These are phyloP conservation scores for Channa striata DNA, from an alignment of 2,797 vertebrate genomes.

Conservation along the genomic window DNA sequence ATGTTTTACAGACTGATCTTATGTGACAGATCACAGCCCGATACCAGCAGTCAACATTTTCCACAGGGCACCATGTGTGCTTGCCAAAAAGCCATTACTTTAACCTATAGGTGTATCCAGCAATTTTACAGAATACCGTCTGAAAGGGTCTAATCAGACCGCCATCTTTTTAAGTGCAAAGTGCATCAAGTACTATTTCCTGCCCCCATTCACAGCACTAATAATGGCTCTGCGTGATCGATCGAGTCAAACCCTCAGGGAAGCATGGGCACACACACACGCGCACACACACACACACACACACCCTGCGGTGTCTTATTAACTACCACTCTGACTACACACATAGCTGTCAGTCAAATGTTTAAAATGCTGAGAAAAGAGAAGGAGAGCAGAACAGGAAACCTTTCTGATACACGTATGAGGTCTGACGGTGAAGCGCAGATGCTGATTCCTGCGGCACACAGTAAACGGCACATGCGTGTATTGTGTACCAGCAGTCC, in stretches of 20 bases:
- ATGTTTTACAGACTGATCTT: background rate
- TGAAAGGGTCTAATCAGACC: conserved; percentile 52
- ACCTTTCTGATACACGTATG: too few species aligned
- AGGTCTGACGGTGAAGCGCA: too few species aligned
- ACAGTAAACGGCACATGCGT: too few species aligned
- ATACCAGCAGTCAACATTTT: background rate
- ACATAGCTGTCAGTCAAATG: conserved; percentile 49
- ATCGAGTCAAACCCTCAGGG: conserved; percentile 39
- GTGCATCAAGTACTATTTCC: conserved; percentile 56
- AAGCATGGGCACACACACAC: conserved; percentile 5
- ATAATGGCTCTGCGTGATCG: conserved; percentile 61
- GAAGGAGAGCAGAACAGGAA: too few species aligned
- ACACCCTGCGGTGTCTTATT: conserved; percentile 32
- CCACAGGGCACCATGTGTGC: conserved; percentile 19
- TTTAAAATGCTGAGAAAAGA: conserved; percentile 20
- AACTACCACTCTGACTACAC: conserved; percentile 40
- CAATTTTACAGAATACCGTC: conserved; percentile 26
- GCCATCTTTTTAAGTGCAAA: conserved; percentile 53
- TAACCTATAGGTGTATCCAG: conserved; percentile 10
- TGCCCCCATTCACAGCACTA: conserved; percentile 18
- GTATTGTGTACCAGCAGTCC: too few species aligned
- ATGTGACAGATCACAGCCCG: background rate
- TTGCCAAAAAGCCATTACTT: conserved; percentile 39
- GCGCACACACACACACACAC: conserved; percentile 16
- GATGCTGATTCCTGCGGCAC: too few species aligned